phyloP scores from a whole-genome alignment of 2,888 invertebrate species.

The Darwinula stevensoni region DNA sequence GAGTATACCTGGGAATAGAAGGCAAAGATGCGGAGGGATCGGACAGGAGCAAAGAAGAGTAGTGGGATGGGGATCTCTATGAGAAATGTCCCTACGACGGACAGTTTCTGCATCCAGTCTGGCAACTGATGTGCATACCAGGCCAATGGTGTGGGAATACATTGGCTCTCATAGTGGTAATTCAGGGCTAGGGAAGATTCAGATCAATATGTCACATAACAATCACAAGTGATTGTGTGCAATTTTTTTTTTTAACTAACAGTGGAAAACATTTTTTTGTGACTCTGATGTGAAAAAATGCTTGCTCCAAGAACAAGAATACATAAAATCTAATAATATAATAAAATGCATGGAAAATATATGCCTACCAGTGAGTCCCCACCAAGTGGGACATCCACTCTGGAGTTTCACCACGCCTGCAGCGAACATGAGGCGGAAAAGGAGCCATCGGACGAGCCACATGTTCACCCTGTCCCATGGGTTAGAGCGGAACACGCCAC shows the following conservation, averaged over 20 bases:
- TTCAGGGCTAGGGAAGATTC: conserved; percentile 22
- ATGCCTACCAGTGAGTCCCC: conserved; percentile 36
- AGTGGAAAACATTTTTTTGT: too few species aligned
- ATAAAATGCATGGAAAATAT: too few species aligned
- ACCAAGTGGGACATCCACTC: conserved; percentile 41
- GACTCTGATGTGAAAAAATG: too few species aligned
- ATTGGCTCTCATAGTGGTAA: conserved; percentile 40
- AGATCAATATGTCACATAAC: not conserved
- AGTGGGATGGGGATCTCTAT: conserved; percentile 34
- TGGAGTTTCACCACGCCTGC: conserved; percentile 37
- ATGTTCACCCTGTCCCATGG: conserved; percentile 15
- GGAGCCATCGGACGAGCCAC: conserved; percentile 37
- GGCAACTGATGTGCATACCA: conserved; percentile 44
- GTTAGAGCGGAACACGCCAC: conserved; percentile 18
- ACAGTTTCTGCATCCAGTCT: conserved; percentile 28
- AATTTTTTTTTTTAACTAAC: too few species aligned
- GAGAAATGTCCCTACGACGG: conserved; percentile 27
- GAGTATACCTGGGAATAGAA: conserved; percentile 29
- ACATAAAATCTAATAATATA: not conserved
- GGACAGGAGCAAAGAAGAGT: conserved; percentile 36
- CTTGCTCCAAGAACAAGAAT: not conserved
- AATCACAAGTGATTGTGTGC: too few species aligned
- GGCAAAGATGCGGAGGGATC: conserved; percentile 27
- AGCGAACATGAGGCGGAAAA: conserved; percentile 38
- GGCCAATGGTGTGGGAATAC: conserved; percentile 35